These are phyloP conservation scores for Melanogrammus aeglefinus DNA, from an alignment of 2,797 vertebrate species.

Conservation along the genomic window DNA sequence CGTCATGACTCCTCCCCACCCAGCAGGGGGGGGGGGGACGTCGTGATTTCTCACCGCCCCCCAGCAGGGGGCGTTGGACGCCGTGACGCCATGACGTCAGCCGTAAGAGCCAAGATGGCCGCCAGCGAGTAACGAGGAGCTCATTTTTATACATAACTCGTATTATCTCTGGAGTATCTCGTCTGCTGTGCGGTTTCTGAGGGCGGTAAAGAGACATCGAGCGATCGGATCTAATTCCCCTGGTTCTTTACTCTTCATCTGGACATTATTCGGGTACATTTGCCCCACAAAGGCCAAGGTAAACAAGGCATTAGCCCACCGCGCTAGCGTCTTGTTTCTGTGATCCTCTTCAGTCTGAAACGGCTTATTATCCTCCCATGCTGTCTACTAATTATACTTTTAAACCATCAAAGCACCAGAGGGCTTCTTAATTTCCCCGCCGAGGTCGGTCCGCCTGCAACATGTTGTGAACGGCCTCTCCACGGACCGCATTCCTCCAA, in stretches of 20 bases:
- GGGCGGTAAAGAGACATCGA: background rate
- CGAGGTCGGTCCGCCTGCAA: slow-evolving; percentile 8
- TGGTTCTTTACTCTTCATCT: background rate
- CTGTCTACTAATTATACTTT: background rate
- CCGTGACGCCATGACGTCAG: slow-evolving; percentile 15
- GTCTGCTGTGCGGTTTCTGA: background rate
- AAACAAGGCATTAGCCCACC: background rate
- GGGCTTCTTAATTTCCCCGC: slow-evolving; percentile 7
- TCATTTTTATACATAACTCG: slow-evolving; percentile 5
- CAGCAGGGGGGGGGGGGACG: too few relatives aligned
- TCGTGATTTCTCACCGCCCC: too few relatives aligned
- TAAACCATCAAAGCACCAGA: background rate
- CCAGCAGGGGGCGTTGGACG: slow-evolving; percentile 38
- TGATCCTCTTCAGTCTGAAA: background rate
- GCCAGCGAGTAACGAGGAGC: slow-evolving; percentile 35
- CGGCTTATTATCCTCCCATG: background rate
- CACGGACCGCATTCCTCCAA: background rate
- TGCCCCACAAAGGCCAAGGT: background rate
- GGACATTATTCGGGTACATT: background rate
- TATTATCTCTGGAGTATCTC: background rate
- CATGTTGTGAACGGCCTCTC: background rate
- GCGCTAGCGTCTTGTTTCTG: background rate
- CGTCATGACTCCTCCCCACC: too few relatives aligned
- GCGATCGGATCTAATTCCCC: background rate
- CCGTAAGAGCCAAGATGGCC: slow-evolving; percentile 63